These are phyloP conservation scores for Hirtodrosophila alboralis DNA, from an alignment of 2,888 invertebrate species.

Conservation along the genomic window DNA sequence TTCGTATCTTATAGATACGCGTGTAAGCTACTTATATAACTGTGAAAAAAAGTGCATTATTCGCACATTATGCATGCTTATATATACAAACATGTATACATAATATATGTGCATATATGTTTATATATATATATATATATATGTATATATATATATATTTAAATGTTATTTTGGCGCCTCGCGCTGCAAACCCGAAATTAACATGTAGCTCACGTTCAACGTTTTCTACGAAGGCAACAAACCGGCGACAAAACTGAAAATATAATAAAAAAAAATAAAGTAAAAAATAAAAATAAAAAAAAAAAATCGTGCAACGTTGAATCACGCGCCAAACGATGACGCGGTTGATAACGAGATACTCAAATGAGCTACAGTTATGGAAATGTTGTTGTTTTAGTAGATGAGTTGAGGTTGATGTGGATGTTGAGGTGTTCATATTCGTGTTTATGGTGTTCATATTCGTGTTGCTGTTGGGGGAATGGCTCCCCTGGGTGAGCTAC, in stretches of 20 bases:
- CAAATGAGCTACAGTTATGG: slow-evolving; percentile 40
- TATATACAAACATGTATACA: not conserved
- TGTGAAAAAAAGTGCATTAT: slow-evolving; percentile 17
- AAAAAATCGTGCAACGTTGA: slow-evolving; percentile 70
- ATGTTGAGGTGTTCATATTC: slow-evolving; percentile 24
- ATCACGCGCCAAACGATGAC: slow-evolving; percentile 63
- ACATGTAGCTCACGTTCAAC: slow-evolving; percentile 70
- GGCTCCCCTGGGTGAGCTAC: slow-evolving; percentile 36
- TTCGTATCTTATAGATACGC: not conserved
- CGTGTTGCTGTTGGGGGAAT: slow-evolving; percentile 27
- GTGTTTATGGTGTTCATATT: slow-evolving; percentile 13
- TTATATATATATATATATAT: not conserved
- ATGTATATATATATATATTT: slow-evolving; percentile 8
- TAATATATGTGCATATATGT: not conserved
- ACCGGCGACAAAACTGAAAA: slow-evolving; percentile 53
- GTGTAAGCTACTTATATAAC: not conserved
- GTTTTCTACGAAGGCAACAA: slow-evolving; percentile 58
- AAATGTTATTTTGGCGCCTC: slow-evolving; percentile 36
- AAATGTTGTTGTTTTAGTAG: slow-evolving; percentile 13
- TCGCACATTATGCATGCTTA: slow-evolving; percentile 14
- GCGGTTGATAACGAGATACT: slow-evolving; percentile 26
- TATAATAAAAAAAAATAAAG: slow-evolving; percentile 7
- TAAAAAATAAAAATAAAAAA: slow-evolving; percentile 16
- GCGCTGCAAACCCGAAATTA: slow-evolving; percentile 49
- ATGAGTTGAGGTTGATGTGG: slow-evolving; percentile 6